Percentiles rank a stretch among this genome's conserved stretches.
Evolutionary conservation across 2,888 invertebrate species (phyloP).

Genomic region (Drosophila rellima): DNA sequence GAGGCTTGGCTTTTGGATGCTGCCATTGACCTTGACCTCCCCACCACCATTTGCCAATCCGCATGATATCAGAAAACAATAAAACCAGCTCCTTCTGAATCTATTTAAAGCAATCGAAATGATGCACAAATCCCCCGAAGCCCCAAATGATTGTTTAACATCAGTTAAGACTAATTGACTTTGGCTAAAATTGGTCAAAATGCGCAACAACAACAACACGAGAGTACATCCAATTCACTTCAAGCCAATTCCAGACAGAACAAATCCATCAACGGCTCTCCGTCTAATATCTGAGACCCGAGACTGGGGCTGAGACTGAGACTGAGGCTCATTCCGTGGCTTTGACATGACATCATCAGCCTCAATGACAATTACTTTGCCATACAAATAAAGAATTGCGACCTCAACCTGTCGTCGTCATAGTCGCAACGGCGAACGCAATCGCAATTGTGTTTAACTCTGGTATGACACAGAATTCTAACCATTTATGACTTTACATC

Average conservation of each 20-base stretch:
- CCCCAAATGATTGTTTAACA: constrained; percentile 39
- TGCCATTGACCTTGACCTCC: constrained; percentile 67
- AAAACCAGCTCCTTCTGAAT: constrained; percentile 40
- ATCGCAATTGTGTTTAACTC: constrained; percentile 11
- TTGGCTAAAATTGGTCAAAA: constrained; percentile 78
- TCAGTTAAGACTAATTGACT: constrained; percentile 76
- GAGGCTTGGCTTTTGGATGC: constrained; percentile 45
- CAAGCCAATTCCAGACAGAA: constrained; percentile 56
- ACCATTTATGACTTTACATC: constrained; percentile 14
- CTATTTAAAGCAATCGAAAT: constrained; percentile 44
- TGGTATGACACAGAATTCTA: constrained; percentile 15
- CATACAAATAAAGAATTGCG: constrained; percentile 71
- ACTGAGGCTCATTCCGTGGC: constrained; percentile 39
- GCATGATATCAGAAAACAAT: constrained; percentile 60
- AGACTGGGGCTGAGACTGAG: constrained; percentile 9
- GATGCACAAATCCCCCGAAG: constrained; percentile 23
- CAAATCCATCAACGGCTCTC: constrained; percentile 67
- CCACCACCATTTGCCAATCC: background rate
- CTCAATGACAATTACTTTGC: constrained; percentile 65
- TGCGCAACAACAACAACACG: constrained; percentile 62
- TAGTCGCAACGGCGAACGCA: constrained; percentile 35
- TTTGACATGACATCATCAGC: constrained; percentile 65
- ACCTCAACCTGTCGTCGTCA: constrained; percentile 63
- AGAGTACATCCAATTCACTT: constrained; percentile 53
- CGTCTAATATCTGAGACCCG: constrained; percentile 27